phyloP scores from a whole-genome alignment of 2,888 invertebrate genomes.

The Eupeodes luniger region DNA sequence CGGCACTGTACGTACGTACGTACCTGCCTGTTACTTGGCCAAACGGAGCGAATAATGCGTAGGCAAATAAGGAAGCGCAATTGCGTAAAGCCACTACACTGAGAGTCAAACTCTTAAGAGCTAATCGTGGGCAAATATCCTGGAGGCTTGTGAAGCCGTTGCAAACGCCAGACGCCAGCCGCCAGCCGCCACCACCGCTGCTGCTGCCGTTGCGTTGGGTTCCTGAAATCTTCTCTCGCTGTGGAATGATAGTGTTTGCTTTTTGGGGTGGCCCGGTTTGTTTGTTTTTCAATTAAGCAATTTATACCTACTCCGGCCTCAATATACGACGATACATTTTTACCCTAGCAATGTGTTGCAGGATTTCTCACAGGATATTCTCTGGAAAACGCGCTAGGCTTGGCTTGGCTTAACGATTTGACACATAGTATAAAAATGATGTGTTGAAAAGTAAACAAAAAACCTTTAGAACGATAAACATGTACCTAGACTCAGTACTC shows the following conservation, averaged over 20 bases:
- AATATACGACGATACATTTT: background rate
- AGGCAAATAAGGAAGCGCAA: slow-evolving; percentile 76
- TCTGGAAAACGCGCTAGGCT: slow-evolving; percentile 1
- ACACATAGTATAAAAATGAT: slow-evolving; percentile 21
- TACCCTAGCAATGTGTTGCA: slow-evolving; percentile 42
- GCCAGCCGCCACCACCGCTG: background rate
- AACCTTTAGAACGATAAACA: background rate
- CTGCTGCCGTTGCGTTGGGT: slow-evolving; percentile 10
- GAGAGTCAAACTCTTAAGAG: slow-evolving; percentile 76
- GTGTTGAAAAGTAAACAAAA: slow-evolving; percentile 61
- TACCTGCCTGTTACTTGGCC: slow-evolving; percentile 72
- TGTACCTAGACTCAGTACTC: background rate
- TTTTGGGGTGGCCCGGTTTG: slow-evolving; percentile 68
- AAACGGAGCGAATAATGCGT: slow-evolving; percentile 73
- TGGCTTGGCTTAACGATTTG: background rate
- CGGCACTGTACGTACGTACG: background rate
- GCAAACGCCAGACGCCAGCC: background rate
- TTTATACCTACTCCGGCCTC: slow-evolving; percentile 52
- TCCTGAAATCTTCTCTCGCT: slow-evolving; percentile 41
- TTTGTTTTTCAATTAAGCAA: slow-evolving; percentile 75
- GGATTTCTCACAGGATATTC: slow-evolving; percentile 15
- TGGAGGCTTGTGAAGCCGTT: slow-evolving; percentile 65
- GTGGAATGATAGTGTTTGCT: slow-evolving; percentile 56
- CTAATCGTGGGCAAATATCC: slow-evolving; percentile 78
- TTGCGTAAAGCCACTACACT: slow-evolving; percentile 73